These are phyloP conservation scores for Blastomussa wellsi DNA, from an alignment of 92 coral and sea anemone genomes.

Conservation along the genomic window DNA sequence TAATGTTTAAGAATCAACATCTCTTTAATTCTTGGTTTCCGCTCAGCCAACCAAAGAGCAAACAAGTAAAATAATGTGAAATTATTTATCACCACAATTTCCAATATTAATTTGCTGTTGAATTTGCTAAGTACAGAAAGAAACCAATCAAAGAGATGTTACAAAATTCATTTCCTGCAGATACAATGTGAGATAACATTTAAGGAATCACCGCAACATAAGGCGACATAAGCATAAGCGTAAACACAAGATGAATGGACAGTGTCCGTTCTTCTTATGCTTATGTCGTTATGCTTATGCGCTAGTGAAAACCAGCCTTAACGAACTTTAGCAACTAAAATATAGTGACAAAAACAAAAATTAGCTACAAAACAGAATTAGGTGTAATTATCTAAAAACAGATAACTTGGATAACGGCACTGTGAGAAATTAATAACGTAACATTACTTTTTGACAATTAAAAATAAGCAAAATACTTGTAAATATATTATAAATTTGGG, in stretches of 20 bases:
- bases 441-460: background rate
- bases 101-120: background rate
- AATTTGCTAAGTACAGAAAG: background rate
- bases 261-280: no score
- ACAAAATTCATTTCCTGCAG: no score
- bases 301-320: no score
- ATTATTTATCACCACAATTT: background rate
- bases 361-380: background rate
- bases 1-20: no score
- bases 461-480: background rate
- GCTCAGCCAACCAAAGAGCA: background rate
- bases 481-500: constrained; percentile 14
- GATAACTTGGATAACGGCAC: background rate
- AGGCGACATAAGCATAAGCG: no score
- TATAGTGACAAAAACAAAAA: background rate
- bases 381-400: background rate
- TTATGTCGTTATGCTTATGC: no score
- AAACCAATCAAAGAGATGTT: background rate
- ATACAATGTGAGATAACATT: no score
- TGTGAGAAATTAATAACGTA: background rate
- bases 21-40: background rate
- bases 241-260: no score
- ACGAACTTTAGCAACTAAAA: background rate
- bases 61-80: background rate
- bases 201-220: no score